Base-by-base conservation (phyloP, 1,140 invertebrate species). In the Zaprionus ornatus region DNA sequence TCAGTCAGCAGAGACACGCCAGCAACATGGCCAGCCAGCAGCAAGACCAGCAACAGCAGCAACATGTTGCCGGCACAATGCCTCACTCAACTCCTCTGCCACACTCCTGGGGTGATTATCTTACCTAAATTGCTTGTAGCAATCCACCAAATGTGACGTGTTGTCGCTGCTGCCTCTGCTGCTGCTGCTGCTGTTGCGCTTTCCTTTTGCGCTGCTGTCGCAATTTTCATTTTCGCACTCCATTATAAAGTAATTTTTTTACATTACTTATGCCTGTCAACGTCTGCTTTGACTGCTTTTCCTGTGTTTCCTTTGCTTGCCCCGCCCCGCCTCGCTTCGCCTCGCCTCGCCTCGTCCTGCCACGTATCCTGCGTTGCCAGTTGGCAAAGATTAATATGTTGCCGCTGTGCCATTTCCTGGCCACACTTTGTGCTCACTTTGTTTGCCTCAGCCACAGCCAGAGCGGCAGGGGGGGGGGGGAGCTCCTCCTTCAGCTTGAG, bases 241-340 rank as follows among this genome's bases (percentile, higher is more conserved):
- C 85, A 90, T 90, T 90, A 90, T 85, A 90, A 90, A 90, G 86
- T 90, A 90, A 90, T 90, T 90, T 90, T 88, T 90, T 80, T 90
- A 70, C 85, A 90, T 90, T 90, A 90, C 85, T 90, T 90, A 90
- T 90, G 85, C 72, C 85, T 90, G 86, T 90, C 85, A 85, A 77
- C 85, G 81, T 85, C 68, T 83, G 81, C 72, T 88, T 85, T 90
- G 74, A 73, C 70, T 77, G 70, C 70, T 56, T 76, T 85, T 88
- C 75, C 81, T 90, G 85, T 85, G 85, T 85, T 85, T 87, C 84
- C 84, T 77, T 62, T 74, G 74, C 80, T 62, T 74, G 74, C 80
- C 70, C 78, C 80, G 80, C 77, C 61, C 75, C 69, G 57, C 23
- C 13, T 19, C 25, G 13, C 21, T 25, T 7, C 27, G 2, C 40